Conservation (phyloP, 1,140 invertebrate genomes). For the Dinothrombium tinctorium region DNA sequence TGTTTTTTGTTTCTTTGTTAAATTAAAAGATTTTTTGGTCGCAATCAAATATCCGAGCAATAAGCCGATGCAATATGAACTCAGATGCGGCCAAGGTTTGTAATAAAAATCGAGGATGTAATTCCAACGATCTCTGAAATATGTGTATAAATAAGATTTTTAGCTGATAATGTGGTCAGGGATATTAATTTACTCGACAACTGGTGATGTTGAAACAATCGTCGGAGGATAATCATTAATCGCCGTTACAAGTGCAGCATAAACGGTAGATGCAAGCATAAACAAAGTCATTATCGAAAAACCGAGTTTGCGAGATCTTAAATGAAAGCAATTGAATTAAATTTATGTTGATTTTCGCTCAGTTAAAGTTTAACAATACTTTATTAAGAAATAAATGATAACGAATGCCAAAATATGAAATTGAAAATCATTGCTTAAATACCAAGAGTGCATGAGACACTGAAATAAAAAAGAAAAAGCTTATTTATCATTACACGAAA, state of each 20-base stretch:
- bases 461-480: background rate
- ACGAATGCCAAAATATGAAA: slow-evolving; percentile 2
- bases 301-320: background rate
- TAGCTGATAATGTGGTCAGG: background rate
- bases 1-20: no score
- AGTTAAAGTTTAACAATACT: background rate
- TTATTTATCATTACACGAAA: background rate
- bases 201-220: slow-evolving; percentile 6
- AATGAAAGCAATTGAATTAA: background rate
- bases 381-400: background rate
- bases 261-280: background rate
- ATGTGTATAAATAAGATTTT: background rate
- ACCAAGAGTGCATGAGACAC: slow-evolving; percentile 7
- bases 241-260: background rate
- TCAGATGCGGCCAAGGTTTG: slow-evolving; percentile 7
- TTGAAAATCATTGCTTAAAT: slow-evolving; percentile 3
- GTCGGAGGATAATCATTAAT: slow-evolving; percentile 7
- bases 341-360: background rate
- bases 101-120: slow-evolving; percentile 6
- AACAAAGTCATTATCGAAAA: background rate
- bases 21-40: background rate
- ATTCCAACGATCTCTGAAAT: slow-evolving; percentile 3
- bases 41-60: slow-evolving; percentile 1
- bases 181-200: background rate
- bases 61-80: background rate